A percentile compares a stretch with the other conserved stretches of the same genome.
Conservation (phyloP, 1,140 invertebrate species). For the Mesaphorura yosii region DNA sequence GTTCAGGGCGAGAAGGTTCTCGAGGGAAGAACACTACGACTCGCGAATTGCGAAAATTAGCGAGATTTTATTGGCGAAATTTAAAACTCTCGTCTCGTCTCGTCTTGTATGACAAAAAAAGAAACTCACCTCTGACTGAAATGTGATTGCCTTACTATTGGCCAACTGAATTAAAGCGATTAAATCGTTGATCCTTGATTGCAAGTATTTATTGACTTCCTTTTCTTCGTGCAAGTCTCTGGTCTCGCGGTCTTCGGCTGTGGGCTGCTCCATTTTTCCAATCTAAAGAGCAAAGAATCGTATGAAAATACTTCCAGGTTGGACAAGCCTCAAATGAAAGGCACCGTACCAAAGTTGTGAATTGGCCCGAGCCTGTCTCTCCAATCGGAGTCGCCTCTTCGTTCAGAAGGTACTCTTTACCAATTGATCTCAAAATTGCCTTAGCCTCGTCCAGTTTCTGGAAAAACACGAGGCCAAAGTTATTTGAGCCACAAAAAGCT, state of each 20-base stretch:
- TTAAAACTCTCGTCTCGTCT: conserved; percentile 1
- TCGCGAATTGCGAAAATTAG: not conserved
- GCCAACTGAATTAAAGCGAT: conserved; percentile 18
- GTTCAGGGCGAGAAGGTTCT: conserved; percentile 1
- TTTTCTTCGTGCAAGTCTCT: conserved; percentile 19
- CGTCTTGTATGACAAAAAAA: not conserved
- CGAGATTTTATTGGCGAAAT: not conserved
- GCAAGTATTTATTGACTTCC: conserved; percentile 24
- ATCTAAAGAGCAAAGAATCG: conserved; percentile 11
- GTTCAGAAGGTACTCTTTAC: conserved; percentile 20
- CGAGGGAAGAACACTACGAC: conserved; percentile 1
- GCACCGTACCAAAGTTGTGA: too few species aligned
- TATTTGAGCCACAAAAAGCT: too few species aligned
- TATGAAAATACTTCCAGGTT: too few species aligned
- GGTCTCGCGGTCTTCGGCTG: conserved; percentile 14
- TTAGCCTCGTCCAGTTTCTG: conserved; percentile 26
- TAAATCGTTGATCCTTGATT: conserved; percentile 14
- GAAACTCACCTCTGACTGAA: conserved; percentile 19
- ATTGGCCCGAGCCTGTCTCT: conserved; percentile 17
- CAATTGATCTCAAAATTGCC: conserved; percentile 16
- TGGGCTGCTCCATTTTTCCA: conserved; percentile 18
- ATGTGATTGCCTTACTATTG: conserved; percentile 19
- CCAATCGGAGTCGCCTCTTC: conserved; percentile 17
- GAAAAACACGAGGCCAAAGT: not conserved
- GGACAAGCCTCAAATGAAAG: too few species aligned